Percentiles rank a stretch among this genome's conserved stretches.
Evolutionary conservation across 2,113 vertebrate species (phyloP).

Genomic region (Pseudopipra pipra): DNA sequence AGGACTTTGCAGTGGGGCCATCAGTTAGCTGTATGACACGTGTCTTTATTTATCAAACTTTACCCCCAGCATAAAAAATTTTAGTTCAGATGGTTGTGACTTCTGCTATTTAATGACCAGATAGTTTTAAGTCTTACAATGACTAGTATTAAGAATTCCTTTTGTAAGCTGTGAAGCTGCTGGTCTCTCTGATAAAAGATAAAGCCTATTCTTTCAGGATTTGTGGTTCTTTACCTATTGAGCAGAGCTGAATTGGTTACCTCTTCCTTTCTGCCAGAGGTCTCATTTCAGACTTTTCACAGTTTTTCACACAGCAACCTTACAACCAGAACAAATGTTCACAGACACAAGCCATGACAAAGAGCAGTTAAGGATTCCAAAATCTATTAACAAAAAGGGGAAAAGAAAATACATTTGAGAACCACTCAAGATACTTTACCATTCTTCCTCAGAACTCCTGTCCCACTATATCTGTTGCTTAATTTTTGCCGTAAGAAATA

Average conservation of each 20-base stretch:
- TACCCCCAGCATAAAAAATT: neutral
- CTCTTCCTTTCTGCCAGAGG: neutral
- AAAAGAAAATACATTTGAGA: neutral
- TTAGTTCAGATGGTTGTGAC: neutral
- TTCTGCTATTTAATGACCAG: neutral
- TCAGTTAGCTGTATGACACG: neutral
- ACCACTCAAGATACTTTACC: neutral
- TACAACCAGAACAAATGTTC: neutral
- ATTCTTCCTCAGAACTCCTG: neutral
- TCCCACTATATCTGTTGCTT: constrained; percentile 4
- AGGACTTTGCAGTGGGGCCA: neutral
- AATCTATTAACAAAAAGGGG: neutral
- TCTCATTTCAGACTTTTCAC: neutral
- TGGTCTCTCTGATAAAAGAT: neutral
- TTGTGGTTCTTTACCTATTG: neutral
- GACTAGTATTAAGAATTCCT: neutral
- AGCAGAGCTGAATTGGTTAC: neutral
- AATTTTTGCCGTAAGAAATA: constrained; percentile 21
- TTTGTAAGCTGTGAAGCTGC: neutral
- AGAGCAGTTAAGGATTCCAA: neutral
- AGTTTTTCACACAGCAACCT: neutral
- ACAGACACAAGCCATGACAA: neutral
- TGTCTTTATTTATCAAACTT: neutral
- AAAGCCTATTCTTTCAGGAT: neutral
- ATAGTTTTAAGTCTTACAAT: neutral